A percentile compares a stretch with the other conserved stretches of the same genome.
Conservation (phyloP, 1,140 invertebrate species). For the Drosophila asahinai region DNA sequence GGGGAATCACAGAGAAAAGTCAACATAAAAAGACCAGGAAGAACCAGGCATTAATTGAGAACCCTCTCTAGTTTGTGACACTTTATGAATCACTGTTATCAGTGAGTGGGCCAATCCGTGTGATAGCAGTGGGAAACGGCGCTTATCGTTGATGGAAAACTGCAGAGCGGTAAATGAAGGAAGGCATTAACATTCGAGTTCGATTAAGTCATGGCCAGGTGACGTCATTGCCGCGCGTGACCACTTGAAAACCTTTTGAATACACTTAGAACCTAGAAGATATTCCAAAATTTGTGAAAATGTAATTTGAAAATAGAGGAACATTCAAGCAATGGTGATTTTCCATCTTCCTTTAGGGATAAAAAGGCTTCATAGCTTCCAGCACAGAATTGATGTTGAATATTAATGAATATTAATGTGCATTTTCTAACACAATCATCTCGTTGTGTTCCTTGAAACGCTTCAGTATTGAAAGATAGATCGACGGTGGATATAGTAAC, state of each 20-base stretch:
- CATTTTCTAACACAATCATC: slow-evolving; percentile 88
- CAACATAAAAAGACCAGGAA: no score
- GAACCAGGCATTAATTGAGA: not conserved
- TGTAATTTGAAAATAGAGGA: no score
- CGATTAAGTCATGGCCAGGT: slow-evolving; percentile 58
- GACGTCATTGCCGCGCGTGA: slow-evolving; percentile 51
- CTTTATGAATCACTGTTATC: slow-evolving; percentile 27
- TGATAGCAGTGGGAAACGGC: slow-evolving; percentile 23
- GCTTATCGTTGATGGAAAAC: slow-evolving; percentile 22
- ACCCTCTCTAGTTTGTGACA: not conserved
- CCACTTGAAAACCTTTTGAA: not conserved
- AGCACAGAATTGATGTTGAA: slow-evolving; percentile 90
- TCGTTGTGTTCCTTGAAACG: slow-evolving; percentile 86
- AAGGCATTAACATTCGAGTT: slow-evolving; percentile 41
- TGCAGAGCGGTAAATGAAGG: slow-evolving; percentile 27
- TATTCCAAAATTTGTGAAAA: no score
- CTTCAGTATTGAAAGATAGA: slow-evolving; percentile 48
- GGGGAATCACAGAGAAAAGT: not conserved
- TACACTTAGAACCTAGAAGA: not conserved
- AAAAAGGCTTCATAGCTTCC: slow-evolving; percentile 89
- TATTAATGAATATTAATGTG: slow-evolving; percentile 87
- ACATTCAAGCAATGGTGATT: no score
- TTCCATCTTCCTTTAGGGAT: slow-evolving; percentile 79
- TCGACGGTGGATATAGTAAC: slow-evolving; percentile 55
- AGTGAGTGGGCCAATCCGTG: not conserved